Evolutionary conservation across 2,797 vertebrate species (phyloP).

Genomic region (Tadarida brasiliensis): DNA sequence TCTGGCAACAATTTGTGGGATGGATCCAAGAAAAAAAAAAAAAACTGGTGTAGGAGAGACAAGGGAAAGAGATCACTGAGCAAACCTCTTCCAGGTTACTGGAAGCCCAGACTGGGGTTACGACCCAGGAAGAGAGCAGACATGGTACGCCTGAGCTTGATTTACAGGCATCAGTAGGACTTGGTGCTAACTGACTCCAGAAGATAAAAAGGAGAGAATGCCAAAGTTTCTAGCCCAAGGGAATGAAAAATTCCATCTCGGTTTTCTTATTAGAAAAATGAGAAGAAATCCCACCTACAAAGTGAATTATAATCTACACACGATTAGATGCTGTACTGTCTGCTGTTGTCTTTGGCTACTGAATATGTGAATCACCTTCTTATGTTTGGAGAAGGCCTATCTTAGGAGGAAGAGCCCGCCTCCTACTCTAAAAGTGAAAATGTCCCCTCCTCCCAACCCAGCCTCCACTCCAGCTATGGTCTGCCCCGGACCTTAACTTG

Average conservation of each 20-base stretch:
- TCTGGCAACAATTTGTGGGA: not conserved
- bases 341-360: not conserved
- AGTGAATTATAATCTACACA: not conserved
- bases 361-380: not conserved
- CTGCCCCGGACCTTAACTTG: not conserved
- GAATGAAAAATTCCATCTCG: not conserved
- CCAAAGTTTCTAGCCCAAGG: not conserved
- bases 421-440: not conserved
- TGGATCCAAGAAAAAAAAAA: not conserved
- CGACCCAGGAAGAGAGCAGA: not conserved
- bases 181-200: not conserved
- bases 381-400: not conserved
- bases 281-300: not conserved
- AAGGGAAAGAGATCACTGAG: not conserved
- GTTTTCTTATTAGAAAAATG: slow-evolving; percentile 31
- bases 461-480: not conserved
- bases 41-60: not conserved
- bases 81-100: not conserved
- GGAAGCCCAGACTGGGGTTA: not conserved
- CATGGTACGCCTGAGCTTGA: not conserved
- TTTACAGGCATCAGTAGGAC: not conserved
- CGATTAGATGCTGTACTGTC: not conserved
- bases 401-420: not conserved
- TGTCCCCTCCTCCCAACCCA: not conserved
- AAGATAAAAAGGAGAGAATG: not conserved